phyloP scores from a whole-genome alignment of 1,140 invertebrate species.

The Drosophila seguyi region DNA sequence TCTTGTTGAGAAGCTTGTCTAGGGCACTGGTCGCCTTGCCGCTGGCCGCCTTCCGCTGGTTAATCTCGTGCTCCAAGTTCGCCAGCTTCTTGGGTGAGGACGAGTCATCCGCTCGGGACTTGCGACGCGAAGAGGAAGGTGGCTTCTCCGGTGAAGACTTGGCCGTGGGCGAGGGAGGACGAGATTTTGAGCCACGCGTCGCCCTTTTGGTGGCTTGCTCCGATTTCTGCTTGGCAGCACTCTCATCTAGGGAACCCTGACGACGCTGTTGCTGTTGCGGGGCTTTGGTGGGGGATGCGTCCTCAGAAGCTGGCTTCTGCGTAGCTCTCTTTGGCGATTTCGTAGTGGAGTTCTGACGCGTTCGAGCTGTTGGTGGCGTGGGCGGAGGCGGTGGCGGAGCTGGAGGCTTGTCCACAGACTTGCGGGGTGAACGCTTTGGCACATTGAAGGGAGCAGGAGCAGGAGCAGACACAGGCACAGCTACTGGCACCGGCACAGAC shows the following conservation, averaged over 20 bases:
- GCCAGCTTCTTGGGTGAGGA: conserved; percentile 61
- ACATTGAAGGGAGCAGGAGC: conserved; percentile 34
- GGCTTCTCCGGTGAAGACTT: conserved; percentile 51
- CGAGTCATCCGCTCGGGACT: conserved; percentile 58
- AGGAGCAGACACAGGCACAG: neutral
- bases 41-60: conserved; percentile 73
- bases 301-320: conserved; percentile 50
- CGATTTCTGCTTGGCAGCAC: conserved; percentile 15
- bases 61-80: conserved; percentile 74
- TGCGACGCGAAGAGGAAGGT: conserved; percentile 25
- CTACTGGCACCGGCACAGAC: neutral
- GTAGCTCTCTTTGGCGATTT: conserved; percentile 75
- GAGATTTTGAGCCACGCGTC: conserved; percentile 72
- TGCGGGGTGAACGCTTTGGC: conserved; percentile 76
- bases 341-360: conserved; percentile 71
- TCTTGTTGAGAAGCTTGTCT: conserved; percentile 77
- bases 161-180: conserved; percentile 55
- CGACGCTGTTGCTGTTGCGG: conserved; percentile 35
- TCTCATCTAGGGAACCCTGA: conserved; percentile 65
- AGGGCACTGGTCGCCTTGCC: conserved; percentile 60
- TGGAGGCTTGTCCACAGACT: conserved; percentile 68
- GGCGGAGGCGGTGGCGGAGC: conserved; percentile 4
- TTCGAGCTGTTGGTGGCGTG: conserved; percentile 33
- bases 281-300: conserved; percentile 20
- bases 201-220: conserved; percentile 53